A percentile compares a stretch with the other conserved stretches of the same genome.
These are phyloP conservation scores for Diploptera punctata DNA, from an alignment of 2,888 invertebrate genomes.

Conservation along the genomic window DNA sequence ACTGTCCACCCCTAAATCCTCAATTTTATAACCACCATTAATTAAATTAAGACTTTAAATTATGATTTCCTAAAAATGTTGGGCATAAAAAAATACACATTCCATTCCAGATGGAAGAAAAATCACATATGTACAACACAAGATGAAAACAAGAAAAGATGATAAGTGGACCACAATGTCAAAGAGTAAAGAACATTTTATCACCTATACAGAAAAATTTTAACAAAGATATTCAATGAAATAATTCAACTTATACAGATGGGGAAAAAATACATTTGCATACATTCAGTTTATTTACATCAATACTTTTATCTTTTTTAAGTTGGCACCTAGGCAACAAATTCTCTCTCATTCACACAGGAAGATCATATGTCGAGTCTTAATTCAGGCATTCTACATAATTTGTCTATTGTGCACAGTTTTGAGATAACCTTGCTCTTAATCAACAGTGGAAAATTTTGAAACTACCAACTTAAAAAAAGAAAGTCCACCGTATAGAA, in stretches of 20 bases:
- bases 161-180: too few relatives aligned
- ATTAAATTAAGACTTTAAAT: slow-evolving; percentile 1
- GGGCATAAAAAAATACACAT: neutral
- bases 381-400: neutral
- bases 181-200: too few relatives aligned
- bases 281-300: slow-evolving; percentile 1
- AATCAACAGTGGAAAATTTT: too few relatives aligned
- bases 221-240: too few relatives aligned
- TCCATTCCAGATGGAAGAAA: slow-evolving; percentile 15
- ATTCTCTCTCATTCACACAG: neutral
- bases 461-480: too few relatives aligned
- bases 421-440: neutral
- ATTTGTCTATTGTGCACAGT: neutral
- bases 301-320: slow-evolving; percentile 6
- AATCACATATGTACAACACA: neutral
- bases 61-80: slow-evolving; percentile 4
- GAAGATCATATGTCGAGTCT: slow-evolving; percentile 6
- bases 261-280: neutral
- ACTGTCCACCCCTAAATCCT: neutral
- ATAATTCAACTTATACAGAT: neutral
- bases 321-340: neutral
- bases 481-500: too few relatives aligned
- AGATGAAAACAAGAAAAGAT: neutral
- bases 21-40: too few relatives aligned
- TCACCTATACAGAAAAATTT: too few relatives aligned